phyloP scores from a whole-genome alignment of 2,888 invertebrate species.

The Drosophila siamana region DNA sequence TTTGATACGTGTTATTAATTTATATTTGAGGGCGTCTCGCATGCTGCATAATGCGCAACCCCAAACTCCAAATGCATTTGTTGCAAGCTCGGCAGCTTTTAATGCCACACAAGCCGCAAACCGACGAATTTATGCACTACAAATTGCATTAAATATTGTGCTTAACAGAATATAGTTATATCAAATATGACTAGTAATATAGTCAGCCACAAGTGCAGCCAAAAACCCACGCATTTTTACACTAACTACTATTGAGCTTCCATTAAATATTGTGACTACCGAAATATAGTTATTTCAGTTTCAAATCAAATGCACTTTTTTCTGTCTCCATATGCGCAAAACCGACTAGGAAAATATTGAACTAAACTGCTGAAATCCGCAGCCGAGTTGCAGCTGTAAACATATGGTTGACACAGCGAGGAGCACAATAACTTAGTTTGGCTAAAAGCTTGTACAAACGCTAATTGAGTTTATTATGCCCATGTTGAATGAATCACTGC shows the following conservation, averaged over 20 bases:
- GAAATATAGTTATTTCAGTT: no score
- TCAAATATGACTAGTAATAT: no score
- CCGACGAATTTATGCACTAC: not conserved
- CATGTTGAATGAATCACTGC: conserved; percentile 18
- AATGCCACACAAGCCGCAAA: not conserved
- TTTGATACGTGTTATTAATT: conserved; percentile 42
- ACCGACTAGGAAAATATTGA: not conserved
- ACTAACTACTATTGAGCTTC: no score
- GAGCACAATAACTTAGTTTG: conserved; percentile 67
- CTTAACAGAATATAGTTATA: no score
- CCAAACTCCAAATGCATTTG: conserved; percentile 28
- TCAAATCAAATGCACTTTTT: not conserved
- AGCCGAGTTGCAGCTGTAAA: not conserved
- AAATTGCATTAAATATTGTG: no score
- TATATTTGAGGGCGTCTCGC: conserved; percentile 14
- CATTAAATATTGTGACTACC: no score
- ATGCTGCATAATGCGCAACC: not conserved
- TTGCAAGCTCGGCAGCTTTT: conserved; percentile 22
- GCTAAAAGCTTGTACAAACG: conserved; percentile 71
- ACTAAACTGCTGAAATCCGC: not conserved
- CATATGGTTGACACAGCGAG: conserved; percentile 28
- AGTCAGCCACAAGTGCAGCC: no score
- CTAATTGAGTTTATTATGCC: conserved; percentile 70
- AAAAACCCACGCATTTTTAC: no score
- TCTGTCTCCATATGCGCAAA: not conserved